Evolutionary conservation across 2,113 vertebrate species (phyloP), one percentile per base, ranked within the genome.

Genomic region (Castor canadensis): DNA sequence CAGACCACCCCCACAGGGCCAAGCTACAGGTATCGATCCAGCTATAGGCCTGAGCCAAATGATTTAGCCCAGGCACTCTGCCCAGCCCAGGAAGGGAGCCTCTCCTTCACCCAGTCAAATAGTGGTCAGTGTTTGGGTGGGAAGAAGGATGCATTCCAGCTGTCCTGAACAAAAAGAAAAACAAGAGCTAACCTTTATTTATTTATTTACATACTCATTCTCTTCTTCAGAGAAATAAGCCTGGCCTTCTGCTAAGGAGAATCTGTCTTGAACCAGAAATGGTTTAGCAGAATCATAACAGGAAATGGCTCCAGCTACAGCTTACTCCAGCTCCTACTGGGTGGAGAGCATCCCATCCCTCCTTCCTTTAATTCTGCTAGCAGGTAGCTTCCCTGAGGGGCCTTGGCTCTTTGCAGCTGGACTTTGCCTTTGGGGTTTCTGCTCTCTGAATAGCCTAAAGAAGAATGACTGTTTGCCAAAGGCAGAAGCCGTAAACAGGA

Each of bases 211-310:
- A 82, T 88, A 38, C 13, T 45, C 60, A 11, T 43, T 62, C 15
- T 49, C 54, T 91, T 64, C 60, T 89, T 88, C 52, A 35, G 64
- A 67, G 96, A 91, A 94, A 84, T 73, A 62, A 90, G 82, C 64
- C 94, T 87, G 82, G 77, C 40, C 69, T 80, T 71, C 89, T 83
- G 76, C 66, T 83, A 91, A 60, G 88, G 47, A 90, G 67, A 87
- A 56, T 87, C 96, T 94, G 96, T 95, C 91, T 97, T 82, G 79
- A 95, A 87, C 96, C 91, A 97, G 83, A 93, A 94, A 80, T 90
- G 80, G 67, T 95, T 95, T 87, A 89, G 95, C 67, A 1, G 1
- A 92, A 95, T 91, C 92, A 96, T 73, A 92, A 89, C 94, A 97
- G 95, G 96, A 97, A 96, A 69, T 28, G 64, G 43, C 66, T 95